Percentiles rank a stretch among this genome's conserved stretches.
phyloP scores from a whole-genome alignment of 2,797 vertebrate genomes.

The Todus mexicanus region DNA sequence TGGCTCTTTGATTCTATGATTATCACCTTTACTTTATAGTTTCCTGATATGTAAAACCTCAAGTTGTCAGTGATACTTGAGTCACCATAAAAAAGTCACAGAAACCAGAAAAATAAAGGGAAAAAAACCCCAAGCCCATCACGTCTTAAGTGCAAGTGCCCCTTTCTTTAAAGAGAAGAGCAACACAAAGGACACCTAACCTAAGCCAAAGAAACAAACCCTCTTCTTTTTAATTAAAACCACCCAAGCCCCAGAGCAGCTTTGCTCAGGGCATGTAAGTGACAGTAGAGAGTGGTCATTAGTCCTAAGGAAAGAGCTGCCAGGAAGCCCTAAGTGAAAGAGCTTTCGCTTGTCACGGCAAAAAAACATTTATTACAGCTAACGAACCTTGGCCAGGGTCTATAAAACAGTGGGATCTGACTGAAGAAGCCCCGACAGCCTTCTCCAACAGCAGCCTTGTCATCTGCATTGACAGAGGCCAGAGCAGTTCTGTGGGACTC shows the following conservation, averaged over 20 bases:
- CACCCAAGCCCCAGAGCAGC: not conserved
- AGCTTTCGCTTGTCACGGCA: not conserved
- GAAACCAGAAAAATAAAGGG: rapidly evolving
- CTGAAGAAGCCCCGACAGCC: not conserved
- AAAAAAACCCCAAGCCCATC: no score
- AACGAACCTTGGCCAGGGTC: not conserved
- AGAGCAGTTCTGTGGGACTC: constrained; percentile 9
- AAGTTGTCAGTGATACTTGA: not conserved
- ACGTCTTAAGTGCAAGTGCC: not conserved
- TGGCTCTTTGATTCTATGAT: not conserved
- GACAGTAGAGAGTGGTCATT: not conserved
- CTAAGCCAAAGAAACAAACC: not conserved
- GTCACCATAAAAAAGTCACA: not conserved
- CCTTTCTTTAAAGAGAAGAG: not conserved
- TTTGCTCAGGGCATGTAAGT: not conserved
- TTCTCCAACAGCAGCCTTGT: constrained; percentile 18
- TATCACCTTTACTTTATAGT: not conserved
- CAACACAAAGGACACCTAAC: not conserved
- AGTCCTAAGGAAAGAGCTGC: not conserved
- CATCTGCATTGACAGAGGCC: constrained; percentile 50
- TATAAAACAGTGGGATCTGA: not conserved
- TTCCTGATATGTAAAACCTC: not conserved
- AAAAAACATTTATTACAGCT: constrained; percentile 19
- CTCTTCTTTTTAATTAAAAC: constrained; percentile 16
- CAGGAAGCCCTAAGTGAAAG: not conserved